These are phyloP conservation scores for Dendrolimus punctatus DNA, from an alignment of 1,140 invertebrate species.

Conservation along the genomic window DNA sequence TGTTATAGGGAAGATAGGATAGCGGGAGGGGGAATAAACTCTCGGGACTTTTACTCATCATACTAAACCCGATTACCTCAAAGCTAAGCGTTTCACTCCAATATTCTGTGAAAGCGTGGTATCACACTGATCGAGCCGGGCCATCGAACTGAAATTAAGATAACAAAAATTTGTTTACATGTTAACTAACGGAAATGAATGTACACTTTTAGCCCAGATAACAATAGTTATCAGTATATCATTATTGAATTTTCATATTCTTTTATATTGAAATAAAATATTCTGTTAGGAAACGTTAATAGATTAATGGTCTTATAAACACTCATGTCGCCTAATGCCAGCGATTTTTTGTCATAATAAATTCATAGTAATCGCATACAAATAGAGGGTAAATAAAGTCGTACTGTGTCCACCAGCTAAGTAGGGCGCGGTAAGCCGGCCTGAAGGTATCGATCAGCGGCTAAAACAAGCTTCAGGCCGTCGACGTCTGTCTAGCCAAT, in stretches of 20 bases:
- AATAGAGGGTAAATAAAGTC: conserved; percentile 43
- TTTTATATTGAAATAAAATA: too few species aligned
- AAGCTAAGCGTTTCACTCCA: too few species aligned
- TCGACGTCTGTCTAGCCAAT: conserved; percentile 42
- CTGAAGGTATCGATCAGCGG: conserved; percentile 53
- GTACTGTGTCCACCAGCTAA: conserved; percentile 46
- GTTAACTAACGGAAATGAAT: too few species aligned
- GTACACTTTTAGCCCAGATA: too few species aligned
- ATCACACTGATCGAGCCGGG: too few species aligned
- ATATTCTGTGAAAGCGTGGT: too few species aligned
- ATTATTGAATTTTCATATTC: too few species aligned
- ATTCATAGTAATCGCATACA: conserved; percentile 36
- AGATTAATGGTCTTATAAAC: conserved; percentile 1
- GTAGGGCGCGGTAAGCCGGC: conserved; percentile 50
- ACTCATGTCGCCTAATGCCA: conserved; percentile 14
- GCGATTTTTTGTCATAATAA: conserved; percentile 20
- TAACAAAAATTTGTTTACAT: too few species aligned
- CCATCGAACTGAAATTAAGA: too few species aligned
- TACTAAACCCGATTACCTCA: background rate
- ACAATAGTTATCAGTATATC: too few species aligned
- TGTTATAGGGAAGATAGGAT: too few species aligned
- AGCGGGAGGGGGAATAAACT: background rate
- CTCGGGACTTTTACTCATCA: background rate
- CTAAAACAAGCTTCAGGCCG: conserved; percentile 48
- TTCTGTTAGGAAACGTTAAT: conserved; percentile 11